phyloP scores from a whole-genome alignment of 2,888 invertebrate species.

The Caradrina kadenii region DNA sequence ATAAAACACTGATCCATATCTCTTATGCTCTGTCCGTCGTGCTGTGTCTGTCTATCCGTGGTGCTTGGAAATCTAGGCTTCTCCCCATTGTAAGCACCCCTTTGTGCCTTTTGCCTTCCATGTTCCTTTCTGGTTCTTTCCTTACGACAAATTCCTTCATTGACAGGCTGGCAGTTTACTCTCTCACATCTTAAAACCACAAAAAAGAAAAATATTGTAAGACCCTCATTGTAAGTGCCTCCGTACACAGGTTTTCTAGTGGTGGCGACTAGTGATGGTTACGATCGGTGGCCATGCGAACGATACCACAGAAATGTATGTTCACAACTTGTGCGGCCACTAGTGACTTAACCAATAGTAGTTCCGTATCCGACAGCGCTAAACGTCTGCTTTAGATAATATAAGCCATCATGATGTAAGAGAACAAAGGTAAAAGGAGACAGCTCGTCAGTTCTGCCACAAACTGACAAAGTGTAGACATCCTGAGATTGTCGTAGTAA shows the following conservation, averaged over 20 bases:
- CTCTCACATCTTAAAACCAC: too few species aligned
- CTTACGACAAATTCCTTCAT: not conserved
- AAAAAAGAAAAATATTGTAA: too few species aligned
- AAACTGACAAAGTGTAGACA: not conserved
- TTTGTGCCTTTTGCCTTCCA: not conserved
- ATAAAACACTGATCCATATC: not conserved
- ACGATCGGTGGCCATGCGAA: not conserved
- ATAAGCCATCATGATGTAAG: not conserved
- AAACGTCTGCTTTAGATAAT: not conserved
- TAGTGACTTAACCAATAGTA: too few species aligned
- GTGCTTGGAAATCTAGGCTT: too few species aligned
- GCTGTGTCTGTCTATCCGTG: too few species aligned
- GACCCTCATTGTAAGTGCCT: too few species aligned
- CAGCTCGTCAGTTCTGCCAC: not conserved
- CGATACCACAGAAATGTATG: not conserved
- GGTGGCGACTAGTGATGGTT: not conserved
- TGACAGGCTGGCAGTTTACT: too few species aligned
- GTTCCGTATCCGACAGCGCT: not conserved
- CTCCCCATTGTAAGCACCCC: too few species aligned
- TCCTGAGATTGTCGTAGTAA: not conserved
- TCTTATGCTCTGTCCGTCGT: too few species aligned
- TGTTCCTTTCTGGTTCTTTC: not conserved
- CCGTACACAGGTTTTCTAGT: too few species aligned
- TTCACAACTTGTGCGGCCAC: not conserved
- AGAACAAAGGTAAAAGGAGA: conserved; percentile 1